Evolutionary conservation across 2,797 vertebrate genomes (phyloP), one percentile per base, ranked within the genome.

Genomic region (Limnodromus scolopaceus): DNA sequence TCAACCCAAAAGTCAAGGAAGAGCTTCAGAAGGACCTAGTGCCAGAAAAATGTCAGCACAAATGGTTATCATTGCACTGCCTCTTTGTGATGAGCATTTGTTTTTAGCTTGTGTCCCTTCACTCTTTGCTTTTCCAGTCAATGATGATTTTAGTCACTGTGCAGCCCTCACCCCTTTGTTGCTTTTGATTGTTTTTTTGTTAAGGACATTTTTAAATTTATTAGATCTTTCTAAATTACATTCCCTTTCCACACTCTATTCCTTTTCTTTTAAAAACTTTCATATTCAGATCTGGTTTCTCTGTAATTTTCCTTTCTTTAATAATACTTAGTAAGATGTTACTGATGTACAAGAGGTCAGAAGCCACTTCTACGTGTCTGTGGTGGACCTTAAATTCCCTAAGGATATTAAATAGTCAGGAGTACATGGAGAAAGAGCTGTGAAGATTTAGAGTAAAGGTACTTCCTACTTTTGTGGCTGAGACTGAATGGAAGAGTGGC

Each of bases 401-500:
- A 20, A 64, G 53, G 74, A 51, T 87, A 57, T 63, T 94, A 58
- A 83, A 49, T 18, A 68, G 48, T 55, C 32, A 60, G 46, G 45
- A 90, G 46, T 64, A 61, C 24, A 18, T 17, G 22, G 16, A 63
- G 46, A 23, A 71, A 57, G 81, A 77, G 28, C 41, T 83, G 57
- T 64, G 75, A 58, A 60, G 9, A 65, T 93, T 93, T 76, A 39
- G 46, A 92, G 76, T 89, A 58, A 82, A 95, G 83, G 88, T 84
- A 92, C 28, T n/a, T 87, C 41, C 41, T 22, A 49, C 84, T 92
- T 96, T 78, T 87, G 45, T 68, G 48, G 28, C 77, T 89, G 45
- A 57, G 71, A 36, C 83, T 91, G 66, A 88, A 68, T 89, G 84
- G 30, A 92, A 95, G 55, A 94, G 91, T 77, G 88, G 49, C 41